A percentile compares a stretch with the other conserved stretches of the same genome.
Evolutionary conservation across 2,797 vertebrate species (phyloP).

Genomic region (Hyperoplus immaculatus): DNA sequence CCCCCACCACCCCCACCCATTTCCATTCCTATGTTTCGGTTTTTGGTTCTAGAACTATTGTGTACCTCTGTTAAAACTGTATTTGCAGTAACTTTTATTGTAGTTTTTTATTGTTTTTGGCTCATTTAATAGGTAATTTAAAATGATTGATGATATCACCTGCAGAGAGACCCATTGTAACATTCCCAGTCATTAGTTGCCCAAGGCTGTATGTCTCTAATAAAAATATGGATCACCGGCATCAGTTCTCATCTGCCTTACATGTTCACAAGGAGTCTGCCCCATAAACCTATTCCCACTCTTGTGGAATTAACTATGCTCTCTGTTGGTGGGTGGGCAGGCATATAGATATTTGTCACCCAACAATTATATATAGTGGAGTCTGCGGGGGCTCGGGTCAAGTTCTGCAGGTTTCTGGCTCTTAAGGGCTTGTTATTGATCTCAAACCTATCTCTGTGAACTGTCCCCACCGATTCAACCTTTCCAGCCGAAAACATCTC

Average conservation of each 20-base stretch:
- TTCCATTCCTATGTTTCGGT: not conserved
- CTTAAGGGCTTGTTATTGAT: constrained; percentile 76
- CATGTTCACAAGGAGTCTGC: constrained; percentile 38
- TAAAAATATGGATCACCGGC: constrained; percentile 46
- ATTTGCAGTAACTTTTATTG: constrained; percentile 4
- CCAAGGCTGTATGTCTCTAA: constrained; percentile 28
- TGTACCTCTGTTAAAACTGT: not conserved
- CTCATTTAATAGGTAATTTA: constrained; percentile 38
- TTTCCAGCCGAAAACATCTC: constrained; percentile 57
- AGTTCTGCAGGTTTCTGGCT: constrained; percentile 57
- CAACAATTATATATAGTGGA: constrained; percentile 57
- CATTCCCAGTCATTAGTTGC: constrained; percentile 18
- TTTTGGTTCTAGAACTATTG: not conserved
- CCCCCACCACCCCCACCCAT: fast-evolving
- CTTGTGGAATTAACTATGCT: constrained; percentile 43
- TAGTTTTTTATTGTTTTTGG: constrained; percentile 17
- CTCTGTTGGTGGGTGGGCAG: constrained; percentile 35
- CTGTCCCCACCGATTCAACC: constrained; percentile 66
- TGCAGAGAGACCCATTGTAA: constrained; percentile 20
- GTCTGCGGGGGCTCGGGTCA: constrained; percentile 54
- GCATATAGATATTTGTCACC: constrained; percentile 13
- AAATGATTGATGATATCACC: constrained; percentile 54
- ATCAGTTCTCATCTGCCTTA: constrained; percentile 45
- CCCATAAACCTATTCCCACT: constrained; percentile 17
- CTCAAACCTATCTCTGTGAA: constrained; percentile 70